Conservation (phyloP, 2,888 invertebrate genomes). For the Sclerodermus sp. region DNA sequence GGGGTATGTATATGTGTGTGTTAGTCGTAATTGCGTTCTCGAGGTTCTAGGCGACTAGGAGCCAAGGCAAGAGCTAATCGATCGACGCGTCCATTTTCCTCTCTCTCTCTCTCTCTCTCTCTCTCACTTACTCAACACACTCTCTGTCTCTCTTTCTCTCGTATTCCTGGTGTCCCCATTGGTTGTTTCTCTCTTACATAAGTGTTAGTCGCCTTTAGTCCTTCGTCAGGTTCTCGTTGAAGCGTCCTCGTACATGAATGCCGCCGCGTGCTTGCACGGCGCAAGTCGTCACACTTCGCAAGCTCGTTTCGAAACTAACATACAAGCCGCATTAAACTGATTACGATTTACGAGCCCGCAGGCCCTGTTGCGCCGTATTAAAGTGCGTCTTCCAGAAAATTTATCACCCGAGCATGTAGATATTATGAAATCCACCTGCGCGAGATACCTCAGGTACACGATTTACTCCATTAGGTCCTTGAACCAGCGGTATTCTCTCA, state of each 20-base stretch:
- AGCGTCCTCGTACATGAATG: constrained; percentile 2
- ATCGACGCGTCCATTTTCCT: constrained; percentile 23
- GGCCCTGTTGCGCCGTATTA: constrained; percentile 25
- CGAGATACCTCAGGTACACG: neutral
- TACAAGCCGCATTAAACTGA: constrained; percentile 46
- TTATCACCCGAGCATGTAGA: constrained; percentile 12
- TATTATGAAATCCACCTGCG: constrained; percentile 4
- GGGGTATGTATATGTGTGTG: neutral
- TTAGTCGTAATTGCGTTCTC: constrained; percentile 27
- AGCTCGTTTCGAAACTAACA: constrained; percentile 27
- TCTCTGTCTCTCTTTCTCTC: neutral
- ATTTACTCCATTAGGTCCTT: too few species aligned
- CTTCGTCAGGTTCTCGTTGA: neutral
- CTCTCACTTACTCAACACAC: constrained; percentile 1
- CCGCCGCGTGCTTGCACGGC: constrained; percentile 3
- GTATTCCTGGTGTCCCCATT: neutral
- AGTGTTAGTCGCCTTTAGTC: neutral
- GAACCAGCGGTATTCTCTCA: too few species aligned
- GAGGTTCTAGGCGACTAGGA: constrained; percentile 9
- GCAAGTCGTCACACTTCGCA: constrained; percentile 24
- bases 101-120: constrained; percentile 1
- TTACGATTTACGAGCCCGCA: constrained; percentile 41
- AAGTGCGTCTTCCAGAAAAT: constrained; percentile 1
- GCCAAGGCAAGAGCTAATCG: constrained; percentile 25
- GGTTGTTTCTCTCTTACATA: constrained; percentile 1